Evolutionary conservation across 2,888 invertebrate genomes (phyloP), one percentile per base, ranked within the genome.

Genomic region (Petrolisthes cinctipes): DNA sequence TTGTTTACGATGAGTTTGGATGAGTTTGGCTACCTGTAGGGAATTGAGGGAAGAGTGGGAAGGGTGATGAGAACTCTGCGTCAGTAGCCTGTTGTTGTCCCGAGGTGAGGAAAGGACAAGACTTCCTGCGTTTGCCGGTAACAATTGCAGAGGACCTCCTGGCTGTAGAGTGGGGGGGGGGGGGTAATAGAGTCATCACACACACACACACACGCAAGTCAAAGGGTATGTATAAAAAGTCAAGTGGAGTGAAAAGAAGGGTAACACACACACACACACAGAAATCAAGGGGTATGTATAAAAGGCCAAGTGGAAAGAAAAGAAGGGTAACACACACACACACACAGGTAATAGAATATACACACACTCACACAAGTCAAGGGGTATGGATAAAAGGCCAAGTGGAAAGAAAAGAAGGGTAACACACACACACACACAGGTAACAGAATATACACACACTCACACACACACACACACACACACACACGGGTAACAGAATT

Each of bases 401-500:
- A 37, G 37, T 37, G 37, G 37, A 37, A 37, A 37, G 37, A 37
- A 37, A 37, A 37, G 37, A 37, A 37, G 37, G 37, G 37, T 37
- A 4, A 14, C 56, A 61, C 81, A 61, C 81, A 81, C 81, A 81
- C 81, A 81, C 81, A 81, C 81, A 81, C 81, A 81, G 57, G 37
- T 57, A 81, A 56, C 56, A 56, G 57, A 56, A 81, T 37, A 81
- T 61, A 61, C 81, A 81, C 81, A 61, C 81, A 81, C 81, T 23
- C 81, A 81, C 81, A 61, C 81, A 61, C 81, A 81, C 81, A 61
- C 81, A 14, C 56, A 61, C 81, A 61, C 81, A 81, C 81, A 81
- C 81, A 81, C 81, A 81, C 81, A 81, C 81, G 57, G 57, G 37
- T 57, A 81, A 56, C 56, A 56, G 57, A 56, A 81, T 37, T 57